Base-by-base conservation (phyloP, 2,888 invertebrate species). In the Ephialtes manifestator region DNA sequence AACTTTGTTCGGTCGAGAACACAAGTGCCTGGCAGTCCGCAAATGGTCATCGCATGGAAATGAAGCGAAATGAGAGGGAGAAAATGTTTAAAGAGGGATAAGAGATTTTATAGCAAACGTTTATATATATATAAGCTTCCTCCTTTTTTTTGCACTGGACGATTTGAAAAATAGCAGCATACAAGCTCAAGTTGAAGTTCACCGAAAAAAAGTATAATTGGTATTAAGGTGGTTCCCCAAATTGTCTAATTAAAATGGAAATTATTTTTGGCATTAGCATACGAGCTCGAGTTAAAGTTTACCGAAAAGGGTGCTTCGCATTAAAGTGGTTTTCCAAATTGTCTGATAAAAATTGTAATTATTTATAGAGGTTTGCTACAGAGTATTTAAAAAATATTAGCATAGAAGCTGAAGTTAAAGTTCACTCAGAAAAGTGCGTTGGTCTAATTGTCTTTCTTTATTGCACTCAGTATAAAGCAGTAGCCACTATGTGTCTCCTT, bases 31-130 rank as follows among this genome's bases (percentile, higher is more conserved):
- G 48, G 24, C 79, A 70, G 74, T 81, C 77, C 84, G 63, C 74
- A 35, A 78, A 84, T 74, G 84, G 78, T 60, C 72, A 74, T 60
- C 65, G 74, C 74, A 81, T 81, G 78, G 78, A 81, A 81, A 84
- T 84, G 39, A 84, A 81, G 31, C 72, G 70, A 70, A 65, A 15
- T 43, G 39, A 65, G 43, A 74, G 28, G 55, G 60, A 31, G 13
- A 55, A 13, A 55, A 51, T 35, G 35, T 35, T 35, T 8, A 72
- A 55, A 43, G 43, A 51, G 60, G 35, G 28, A 10, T 31, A 72
- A 65, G 60, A 80, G 43, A 79, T 79, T 20, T 79, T 55, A 63
- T 68, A 15, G 68, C 68, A 70, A 74, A 35, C 71, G 13, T 63
- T 1, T 24, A 74, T 55, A 8, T 24, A 15, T 43, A 20, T 39